Percentiles rank a stretch among this genome's conserved stretches.
Evolutionary conservation across 2,113 vertebrate genomes (phyloP).

Genomic region (Platysteira castanea): DNA sequence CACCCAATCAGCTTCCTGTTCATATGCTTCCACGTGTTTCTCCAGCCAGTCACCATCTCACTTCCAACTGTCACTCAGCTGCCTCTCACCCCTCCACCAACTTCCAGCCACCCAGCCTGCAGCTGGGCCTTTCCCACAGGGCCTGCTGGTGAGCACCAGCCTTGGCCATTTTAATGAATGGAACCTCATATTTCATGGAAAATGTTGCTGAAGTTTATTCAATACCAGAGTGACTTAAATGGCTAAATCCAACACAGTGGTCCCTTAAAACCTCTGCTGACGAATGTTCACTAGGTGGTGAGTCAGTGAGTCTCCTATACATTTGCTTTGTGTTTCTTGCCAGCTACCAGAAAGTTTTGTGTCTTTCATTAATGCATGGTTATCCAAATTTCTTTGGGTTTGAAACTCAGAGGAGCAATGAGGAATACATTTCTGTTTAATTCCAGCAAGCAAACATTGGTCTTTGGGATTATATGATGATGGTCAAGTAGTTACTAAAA

Average conservation of each 20-base stretch:
- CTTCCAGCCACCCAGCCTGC: too few species aligned
- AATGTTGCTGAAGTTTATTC: neutral
- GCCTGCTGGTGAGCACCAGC: too few species aligned
- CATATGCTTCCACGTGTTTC: too few species aligned
- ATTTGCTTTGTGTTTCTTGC: neutral
- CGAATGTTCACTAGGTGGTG: neutral
- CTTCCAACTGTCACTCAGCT: too few species aligned
- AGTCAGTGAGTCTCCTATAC: neutral
- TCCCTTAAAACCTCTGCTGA: neutral
- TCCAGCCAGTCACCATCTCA: too few species aligned
- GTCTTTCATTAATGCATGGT: neutral
- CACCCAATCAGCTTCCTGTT: too few species aligned
- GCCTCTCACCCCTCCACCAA: too few species aligned
- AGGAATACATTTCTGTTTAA: neutral
- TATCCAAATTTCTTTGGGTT: neutral
- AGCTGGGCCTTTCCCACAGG: too few species aligned
- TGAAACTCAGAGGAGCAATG: neutral
- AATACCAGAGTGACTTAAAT: neutral
- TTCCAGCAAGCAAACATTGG: neutral
- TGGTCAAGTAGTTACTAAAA: neutral
- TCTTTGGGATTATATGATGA: neutral
- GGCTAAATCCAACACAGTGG: neutral
- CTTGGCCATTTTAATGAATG: too few species aligned
- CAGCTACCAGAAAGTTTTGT: neutral
- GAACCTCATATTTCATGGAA: too few species aligned